Base-by-base conservation (phyloP, 2,888 invertebrate genomes). In the Augiades crinisus region DNA sequence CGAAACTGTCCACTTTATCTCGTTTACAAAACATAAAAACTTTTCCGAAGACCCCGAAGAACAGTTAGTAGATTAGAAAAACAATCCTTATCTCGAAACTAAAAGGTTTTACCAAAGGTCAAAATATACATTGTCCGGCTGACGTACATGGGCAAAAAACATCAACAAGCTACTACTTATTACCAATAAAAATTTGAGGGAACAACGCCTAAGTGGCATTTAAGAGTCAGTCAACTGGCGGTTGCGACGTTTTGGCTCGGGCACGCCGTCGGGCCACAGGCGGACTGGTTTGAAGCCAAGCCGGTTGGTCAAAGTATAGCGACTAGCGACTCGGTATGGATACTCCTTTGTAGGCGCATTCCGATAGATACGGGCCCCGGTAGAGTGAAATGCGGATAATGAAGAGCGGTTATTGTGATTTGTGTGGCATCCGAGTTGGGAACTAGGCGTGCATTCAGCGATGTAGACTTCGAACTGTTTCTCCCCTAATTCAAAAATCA, bases 171-270 rank as follows among this genome's bases (percentile, higher is more conserved):
- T 84, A 81, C 83, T 85, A 81, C 83, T 85, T 84, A 80, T 70
- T 72, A 82, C 72, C 71, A 80, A 86, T 87, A 86, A 84, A 81
- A 78, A 71, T 85, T 88, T 70, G 78, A 81, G 75, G 75, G 79
- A 81, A 83, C 79, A 81, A 75, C 79, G 72, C 74, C 63, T 86
- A 81, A 86, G 79, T 85, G 84, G 86, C 78, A 85, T 84, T 84
- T 80, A 82, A 70, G 85, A 86, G 88, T 87, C 88, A 87, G 84
- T 88, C 86, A 86, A 88, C 85, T 78, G 83, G 82, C 63, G 59
- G 64, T 78, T 89, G 75, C 45, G 81, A 49, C 72, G 68, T 86
- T 87, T 73, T 65, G 27, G 68, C 49, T 63, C 58, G 67, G 58
- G n/a, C n/a, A n/a, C 55, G 50, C 63, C 10, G 60, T 63, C 63